Base-by-base conservation (phyloP, 2,797 vertebrate species). In the Propithecus perrieri region DNA sequence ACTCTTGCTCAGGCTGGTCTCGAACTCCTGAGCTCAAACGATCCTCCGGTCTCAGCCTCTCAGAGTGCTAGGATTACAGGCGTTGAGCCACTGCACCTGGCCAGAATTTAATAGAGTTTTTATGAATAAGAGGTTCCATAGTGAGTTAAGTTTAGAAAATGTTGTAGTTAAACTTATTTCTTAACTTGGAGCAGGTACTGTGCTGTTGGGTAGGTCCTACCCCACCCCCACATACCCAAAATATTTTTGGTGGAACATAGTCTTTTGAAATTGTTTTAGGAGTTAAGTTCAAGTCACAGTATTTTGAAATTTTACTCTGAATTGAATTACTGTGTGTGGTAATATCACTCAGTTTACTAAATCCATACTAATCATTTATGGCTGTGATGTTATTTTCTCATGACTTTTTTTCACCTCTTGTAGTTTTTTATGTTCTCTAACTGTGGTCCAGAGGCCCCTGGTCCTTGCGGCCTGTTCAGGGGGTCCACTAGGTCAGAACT, bases 241-340 rank as follows among this genome's bases (percentile, higher is more conserved):
- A 50, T 59, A 20, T 43, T 76, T 79, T 75, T 83, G 13, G 48
- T 75, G 41, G 28, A 69, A 76, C 35, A 61, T 10, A 11, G 15
- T 83, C 59, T 69, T 59, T 63, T 84, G 61, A 89, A 92, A 78
- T 78, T 78, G 53, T 59, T 84, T 6, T 89, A 59, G 67, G 48
- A 59, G 7, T 76, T 67, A 75, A 79, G 38, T n/a, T 81, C 38
- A 61, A 43, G 55, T 80, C 53, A 59, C 8, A 28, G 2, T 91
- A 63, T 71, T 95, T 92, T 83, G 57, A 87, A 61, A 76, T 92
- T 41, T 76, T 75, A 65, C 53, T 50, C n/a, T 85, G 35, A 85
- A 80, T 67, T 57, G 87, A 48, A 74, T 75, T 38, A 30, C 35
- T 57, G 9, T 81, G 12, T 57, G 7, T 91, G 57, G 65, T 74